phyloP scores from a whole-genome alignment of 1,140 invertebrate species.

The Ceratina calcarata region DNA sequence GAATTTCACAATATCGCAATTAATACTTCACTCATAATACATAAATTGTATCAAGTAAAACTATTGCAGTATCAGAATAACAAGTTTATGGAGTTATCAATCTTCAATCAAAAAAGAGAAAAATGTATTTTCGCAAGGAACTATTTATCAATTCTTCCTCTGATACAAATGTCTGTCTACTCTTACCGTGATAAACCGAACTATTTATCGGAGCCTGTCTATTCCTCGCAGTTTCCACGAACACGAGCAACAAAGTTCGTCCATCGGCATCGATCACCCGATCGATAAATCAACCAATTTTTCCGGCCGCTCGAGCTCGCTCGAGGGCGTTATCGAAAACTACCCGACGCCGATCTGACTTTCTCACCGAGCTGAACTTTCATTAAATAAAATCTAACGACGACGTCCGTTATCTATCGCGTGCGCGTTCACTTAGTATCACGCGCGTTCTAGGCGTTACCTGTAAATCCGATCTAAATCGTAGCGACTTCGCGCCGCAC shows the following conservation, averaged over 20 bases:
- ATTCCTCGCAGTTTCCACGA: background rate
- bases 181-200: no score
- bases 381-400: constrained; percentile 33
- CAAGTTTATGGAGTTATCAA: no score
- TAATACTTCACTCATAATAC: no score
- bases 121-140: no score
- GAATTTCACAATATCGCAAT: background rate
- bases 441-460: background rate
- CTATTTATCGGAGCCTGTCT: background rate
- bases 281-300: background rate
- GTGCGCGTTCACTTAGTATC: background rate
- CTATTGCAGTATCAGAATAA: no score
- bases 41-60: no score
- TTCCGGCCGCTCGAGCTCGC: background rate
- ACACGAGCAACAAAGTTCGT: background rate
- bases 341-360: background rate
- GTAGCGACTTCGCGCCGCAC: background rate
- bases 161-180: no score
- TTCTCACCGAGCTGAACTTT: constrained; percentile 28
- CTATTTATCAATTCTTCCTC: no score
- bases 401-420: no score
- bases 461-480: constrained; percentile 10
- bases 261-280: background rate
- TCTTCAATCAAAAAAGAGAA: no score
- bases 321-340: constrained; percentile 16